Conservation (phyloP, 2,797 vertebrate genomes). For the Arctocebus calabarensis region DNA sequence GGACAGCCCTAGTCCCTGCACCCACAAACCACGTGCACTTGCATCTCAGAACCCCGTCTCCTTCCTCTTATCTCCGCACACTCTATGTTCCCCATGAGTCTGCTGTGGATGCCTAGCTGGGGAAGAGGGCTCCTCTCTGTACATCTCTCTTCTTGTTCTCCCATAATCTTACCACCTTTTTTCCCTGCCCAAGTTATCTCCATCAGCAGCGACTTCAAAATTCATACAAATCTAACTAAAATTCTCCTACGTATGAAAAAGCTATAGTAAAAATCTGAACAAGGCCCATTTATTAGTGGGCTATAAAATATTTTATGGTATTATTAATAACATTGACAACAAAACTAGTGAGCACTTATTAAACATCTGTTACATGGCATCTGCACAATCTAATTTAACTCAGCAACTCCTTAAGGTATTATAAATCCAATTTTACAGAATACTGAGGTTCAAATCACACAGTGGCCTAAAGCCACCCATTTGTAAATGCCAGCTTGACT, state of each 20-base stretch:
- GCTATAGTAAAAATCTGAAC: conserved; percentile 38
- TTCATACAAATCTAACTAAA: background rate
- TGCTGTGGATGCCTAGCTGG: background rate
- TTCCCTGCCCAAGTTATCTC: background rate
- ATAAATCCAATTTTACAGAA: background rate
- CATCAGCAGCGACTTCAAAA: background rate
- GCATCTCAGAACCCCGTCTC: background rate
- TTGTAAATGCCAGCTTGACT: background rate
- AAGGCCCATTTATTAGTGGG: background rate
- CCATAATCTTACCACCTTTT: background rate
- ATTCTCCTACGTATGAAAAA: background rate
- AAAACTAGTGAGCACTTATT: background rate
- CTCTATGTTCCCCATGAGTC: background rate
- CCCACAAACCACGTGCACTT: background rate
- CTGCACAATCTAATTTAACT: background rate
- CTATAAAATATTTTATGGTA: background rate
- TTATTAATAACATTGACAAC: background rate
- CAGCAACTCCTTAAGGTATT: background rate
- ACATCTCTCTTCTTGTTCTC: background rate
- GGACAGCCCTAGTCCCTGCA: background rate
- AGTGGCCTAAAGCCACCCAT: background rate
- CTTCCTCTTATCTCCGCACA: background rate
- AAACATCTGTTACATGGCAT: background rate
- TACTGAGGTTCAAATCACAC: background rate
- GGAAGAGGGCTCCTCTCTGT: background rate